phyloP scores from a whole-genome alignment of 2,888 invertebrate species.

The Palloptera scutellata region DNA sequence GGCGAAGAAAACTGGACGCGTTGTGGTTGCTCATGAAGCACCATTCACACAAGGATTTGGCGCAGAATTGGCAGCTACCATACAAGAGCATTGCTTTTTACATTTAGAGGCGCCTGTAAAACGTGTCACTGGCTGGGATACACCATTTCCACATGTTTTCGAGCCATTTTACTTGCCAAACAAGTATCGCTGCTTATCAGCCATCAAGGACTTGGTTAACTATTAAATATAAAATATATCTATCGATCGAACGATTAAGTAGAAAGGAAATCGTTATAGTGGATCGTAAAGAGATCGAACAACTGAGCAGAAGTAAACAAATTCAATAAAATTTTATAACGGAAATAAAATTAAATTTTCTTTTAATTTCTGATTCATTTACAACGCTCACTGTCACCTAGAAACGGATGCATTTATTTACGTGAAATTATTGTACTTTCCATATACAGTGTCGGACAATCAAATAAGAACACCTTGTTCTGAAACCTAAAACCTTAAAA shows the following conservation, averaged over 20 bases:
- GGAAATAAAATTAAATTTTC: slow-evolving; percentile 8
- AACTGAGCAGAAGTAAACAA: no score
- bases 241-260: no score
- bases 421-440: slow-evolving; percentile 7
- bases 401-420: slow-evolving; percentile 57
- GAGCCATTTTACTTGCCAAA: slow-evolving; percentile 97
- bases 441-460: no score
- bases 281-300: no score
- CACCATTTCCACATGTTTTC: slow-evolving; percentile 96
- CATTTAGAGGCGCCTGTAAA: slow-evolving; percentile 91
- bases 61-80: slow-evolving; percentile 90
- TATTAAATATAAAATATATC: slow-evolving; percentile 67
- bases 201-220: slow-evolving; percentile 77
- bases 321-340: no score
- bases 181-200: slow-evolving; percentile 89
- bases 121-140: slow-evolving; percentile 92
- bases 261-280: no score
- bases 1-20: slow-evolving; percentile 91
- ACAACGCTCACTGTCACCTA: slow-evolving; percentile 12
- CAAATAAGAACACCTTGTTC: no score
- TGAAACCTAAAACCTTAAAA: no score
- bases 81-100: slow-evolving; percentile 95
- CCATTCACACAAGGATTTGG: slow-evolving; percentile 96
- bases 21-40: slow-evolving; percentile 94
- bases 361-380: slow-evolving; percentile 13